Evolutionary conservation across 1,140 invertebrate genomes (phyloP).

Genomic region (Parasteatoda tepidariorum): DNA sequence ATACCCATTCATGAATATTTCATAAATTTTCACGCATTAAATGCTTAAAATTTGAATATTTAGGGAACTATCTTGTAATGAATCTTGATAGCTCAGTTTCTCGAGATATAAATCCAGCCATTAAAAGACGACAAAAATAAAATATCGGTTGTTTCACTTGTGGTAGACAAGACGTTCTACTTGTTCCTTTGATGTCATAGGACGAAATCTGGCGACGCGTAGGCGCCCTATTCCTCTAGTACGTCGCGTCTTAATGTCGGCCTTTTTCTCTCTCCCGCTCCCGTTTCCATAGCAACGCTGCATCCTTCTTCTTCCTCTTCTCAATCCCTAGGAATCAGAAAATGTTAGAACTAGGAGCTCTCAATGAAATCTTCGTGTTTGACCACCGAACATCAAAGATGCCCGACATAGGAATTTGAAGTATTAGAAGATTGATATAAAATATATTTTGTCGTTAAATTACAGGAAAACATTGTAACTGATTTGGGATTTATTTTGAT

Average conservation of each 20-base stretch:
- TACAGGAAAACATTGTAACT: no score
- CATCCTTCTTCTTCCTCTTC: conserved; percentile 17
- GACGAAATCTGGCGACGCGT: conserved; percentile 9
- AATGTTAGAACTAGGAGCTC: not conserved
- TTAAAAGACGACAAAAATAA: not conserved
- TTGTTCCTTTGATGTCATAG: not conserved
- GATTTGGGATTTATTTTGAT: no score
- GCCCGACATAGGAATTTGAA: no score
- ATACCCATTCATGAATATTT: no score
- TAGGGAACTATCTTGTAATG: no score
- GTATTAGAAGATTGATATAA: no score
- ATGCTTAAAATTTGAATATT: no score
- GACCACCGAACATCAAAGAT: conserved; percentile 1
- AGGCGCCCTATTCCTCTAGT: not conserved
- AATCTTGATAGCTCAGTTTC: no score
- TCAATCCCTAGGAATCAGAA: not conserved
- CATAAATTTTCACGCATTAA: no score
- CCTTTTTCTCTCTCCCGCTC: conserved; percentile 24
- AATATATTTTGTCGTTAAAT: no score
- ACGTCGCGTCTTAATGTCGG: conserved; percentile 36
- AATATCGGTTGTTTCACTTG: not conserved
- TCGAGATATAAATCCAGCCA: not conserved
- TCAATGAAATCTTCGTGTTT: conserved; percentile 9
- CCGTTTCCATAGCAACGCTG: conserved; percentile 27
- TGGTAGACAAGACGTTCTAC: not conserved